Evolutionary conservation across 2,797 vertebrate genomes (phyloP), one percentile per base, ranked within the genome.

Genomic region (Gephyroberyx darwinii): DNA sequence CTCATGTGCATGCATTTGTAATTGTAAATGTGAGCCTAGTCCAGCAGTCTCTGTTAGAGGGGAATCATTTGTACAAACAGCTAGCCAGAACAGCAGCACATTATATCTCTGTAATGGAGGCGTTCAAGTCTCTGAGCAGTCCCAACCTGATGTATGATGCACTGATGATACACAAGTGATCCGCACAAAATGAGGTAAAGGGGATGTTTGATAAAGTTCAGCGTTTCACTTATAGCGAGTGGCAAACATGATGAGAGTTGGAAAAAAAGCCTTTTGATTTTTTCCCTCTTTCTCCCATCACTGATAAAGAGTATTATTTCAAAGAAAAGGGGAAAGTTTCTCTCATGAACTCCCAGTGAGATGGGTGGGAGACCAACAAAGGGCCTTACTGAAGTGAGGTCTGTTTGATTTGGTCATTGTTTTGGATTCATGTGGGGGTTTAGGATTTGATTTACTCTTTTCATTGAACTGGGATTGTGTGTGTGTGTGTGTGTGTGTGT

Each of bases 131-230:
- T 81, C 80, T 19, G 1, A 81, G 80, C 59, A n/a, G 16, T 20
- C 52, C 26, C 43, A 31, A 66, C 72, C 75, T 75, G 73, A 71
- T 41, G 53, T 17, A 52, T 12, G 57, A 80, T 83, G 64, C 75
- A 82, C 83, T 79, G 54, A 82, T 72, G 45, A 69, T 59, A 54
- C 69, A 65, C 74, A 10, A 68, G 67, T 33, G 59, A 78, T 37
- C 16, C 65, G 22, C 45, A 3, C 51, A 19, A 13, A 69, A 67
- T 56, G 60, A 75, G 52, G 37, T 47, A 37, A 48, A 63, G 69
- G 16, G 5, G 74, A 48, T 57, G 53, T 50, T 48, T 41, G 63
- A 35, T 3, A 54, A 65, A 73, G 61, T 73, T 73, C 48, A 59
- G 45, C 50, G 2, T n/a, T 9, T 47, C 30, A 12, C 8, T 66